Evolutionary conservation across 1,140 invertebrate genomes (phyloP), one percentile per base, ranked within the genome.

Genomic region (Bombus picipes): DNA sequence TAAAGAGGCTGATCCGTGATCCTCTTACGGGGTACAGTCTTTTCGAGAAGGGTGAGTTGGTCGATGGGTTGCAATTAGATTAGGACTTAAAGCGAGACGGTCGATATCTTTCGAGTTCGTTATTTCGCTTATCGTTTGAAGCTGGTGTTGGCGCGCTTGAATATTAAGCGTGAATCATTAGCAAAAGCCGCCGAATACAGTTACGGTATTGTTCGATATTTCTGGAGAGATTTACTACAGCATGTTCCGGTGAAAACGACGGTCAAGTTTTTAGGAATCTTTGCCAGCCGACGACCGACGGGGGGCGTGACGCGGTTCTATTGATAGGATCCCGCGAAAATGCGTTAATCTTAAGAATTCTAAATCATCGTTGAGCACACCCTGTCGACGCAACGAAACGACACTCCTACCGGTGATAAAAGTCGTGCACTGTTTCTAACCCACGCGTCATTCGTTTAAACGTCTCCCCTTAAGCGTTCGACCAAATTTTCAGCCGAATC

Each of bases 261-360:
- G 39, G 78, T 34, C 39, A 18, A 62, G 81, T 81, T 81, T 47
- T 73, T 39, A 71, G n/a, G 65, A 84, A 84, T 87, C 25, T 28
- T 59, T 43, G 43, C 13, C 71, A 47, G 53, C 2, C 74, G 75
- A 76, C 68, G 43, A 34, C n/a, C 10, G 57, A 81, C 84, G 37
- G 39, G 73, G 57, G 81, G 87, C 85, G 87, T 90, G 87, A 57
- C 72, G 37, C 37, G 73, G 70, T 83, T 89, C 88, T 89, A 90
- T 89, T 89, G 84, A 89, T 87, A 89, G 85, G 86, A 83, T 90
- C 80, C 87, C 88, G 81, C 87, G 88, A 89, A 89, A 75, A 62
- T 83, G 66, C 81, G 77, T 90, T 90, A 89, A 90, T 90, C 85
- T 59, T 53, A 47, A 22, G n/a, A 41, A 28, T 62, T 73, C 66